Conservation (phyloP, 2,113 vertebrate species). For the Aegithalos caudatus region DNA sequence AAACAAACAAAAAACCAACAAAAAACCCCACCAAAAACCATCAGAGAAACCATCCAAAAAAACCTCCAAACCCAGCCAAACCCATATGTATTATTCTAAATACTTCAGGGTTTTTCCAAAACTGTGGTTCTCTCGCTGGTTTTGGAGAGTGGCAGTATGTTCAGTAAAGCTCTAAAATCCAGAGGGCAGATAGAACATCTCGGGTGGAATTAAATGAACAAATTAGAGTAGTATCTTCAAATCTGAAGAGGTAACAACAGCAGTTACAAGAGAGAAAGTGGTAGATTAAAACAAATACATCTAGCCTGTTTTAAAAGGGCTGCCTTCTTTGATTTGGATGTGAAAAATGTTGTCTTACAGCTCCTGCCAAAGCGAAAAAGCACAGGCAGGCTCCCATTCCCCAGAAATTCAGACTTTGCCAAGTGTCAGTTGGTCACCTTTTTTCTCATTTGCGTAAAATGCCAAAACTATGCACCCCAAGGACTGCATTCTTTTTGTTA, state of each 20-base stretch:
- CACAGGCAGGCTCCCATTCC: background rate
- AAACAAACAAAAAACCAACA: background rate
- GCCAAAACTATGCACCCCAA: background rate
- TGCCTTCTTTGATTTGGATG: background rate
- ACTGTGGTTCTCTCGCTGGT: background rate
- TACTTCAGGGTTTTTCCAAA: background rate
- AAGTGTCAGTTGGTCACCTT: background rate
- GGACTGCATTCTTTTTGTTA: background rate
- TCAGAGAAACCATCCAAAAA: background rate
- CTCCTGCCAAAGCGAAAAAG: background rate
- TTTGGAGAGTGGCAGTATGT: background rate
- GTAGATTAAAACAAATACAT: background rate
- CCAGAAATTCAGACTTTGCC: background rate
- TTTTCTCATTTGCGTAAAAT: background rate
- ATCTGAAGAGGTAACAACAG: background rate
- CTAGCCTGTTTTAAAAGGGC: background rate
- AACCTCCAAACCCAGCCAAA: background rate
- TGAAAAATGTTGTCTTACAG: background rate
- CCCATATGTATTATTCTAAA: background rate
- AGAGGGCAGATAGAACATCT: background rate
- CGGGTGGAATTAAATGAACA: background rate
- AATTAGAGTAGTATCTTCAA: background rate
- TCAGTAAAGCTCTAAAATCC: background rate
- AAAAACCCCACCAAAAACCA: too few relatives aligned
- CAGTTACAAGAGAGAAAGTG: background rate